phyloP scores from a whole-genome alignment of 2,888 invertebrate species.

The Elegia similella region DNA sequence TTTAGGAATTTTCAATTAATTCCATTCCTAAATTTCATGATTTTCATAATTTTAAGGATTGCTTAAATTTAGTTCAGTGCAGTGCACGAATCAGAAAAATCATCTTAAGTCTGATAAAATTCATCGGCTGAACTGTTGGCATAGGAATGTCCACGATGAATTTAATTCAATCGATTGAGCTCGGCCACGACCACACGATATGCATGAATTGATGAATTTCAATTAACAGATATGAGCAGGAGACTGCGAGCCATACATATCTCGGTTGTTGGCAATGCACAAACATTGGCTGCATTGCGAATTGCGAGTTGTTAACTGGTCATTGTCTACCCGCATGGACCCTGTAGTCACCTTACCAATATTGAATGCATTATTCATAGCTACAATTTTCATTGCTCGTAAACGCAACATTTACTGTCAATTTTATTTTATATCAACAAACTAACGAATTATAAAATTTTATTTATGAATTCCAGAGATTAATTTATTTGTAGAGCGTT shows the following conservation, averaged over 20 bases:
- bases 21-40: not conserved
- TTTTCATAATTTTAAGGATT: too few species aligned
- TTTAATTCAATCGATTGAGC: constrained; percentile 21
- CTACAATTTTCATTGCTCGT: constrained; percentile 36
- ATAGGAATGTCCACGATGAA: constrained; percentile 13
- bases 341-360: constrained; percentile 26
- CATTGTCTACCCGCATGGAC: constrained; percentile 51
- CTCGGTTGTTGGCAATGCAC: constrained; percentile 39
- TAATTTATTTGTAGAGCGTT: not conserved
- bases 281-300: constrained; percentile 40
- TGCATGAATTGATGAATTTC: constrained; percentile 50
- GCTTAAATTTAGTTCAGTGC: not conserved
- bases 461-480: not conserved
- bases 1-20: constrained; percentile 19
- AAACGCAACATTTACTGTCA: constrained; percentile 24
- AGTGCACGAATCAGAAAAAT: too few species aligned
- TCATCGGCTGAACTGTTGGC: not conserved
- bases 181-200: constrained; percentile 16
- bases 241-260: constrained; percentile 32
- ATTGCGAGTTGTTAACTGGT: constrained; percentile 44
- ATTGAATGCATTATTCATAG: constrained; percentile 32
- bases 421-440: not conserved
- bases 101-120: too few species aligned
- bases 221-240: constrained; percentile 45
- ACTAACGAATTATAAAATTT: not conserved